Conservation (phyloP, 2,113 vertebrate species). For the Pseudopipra pipra region DNA sequence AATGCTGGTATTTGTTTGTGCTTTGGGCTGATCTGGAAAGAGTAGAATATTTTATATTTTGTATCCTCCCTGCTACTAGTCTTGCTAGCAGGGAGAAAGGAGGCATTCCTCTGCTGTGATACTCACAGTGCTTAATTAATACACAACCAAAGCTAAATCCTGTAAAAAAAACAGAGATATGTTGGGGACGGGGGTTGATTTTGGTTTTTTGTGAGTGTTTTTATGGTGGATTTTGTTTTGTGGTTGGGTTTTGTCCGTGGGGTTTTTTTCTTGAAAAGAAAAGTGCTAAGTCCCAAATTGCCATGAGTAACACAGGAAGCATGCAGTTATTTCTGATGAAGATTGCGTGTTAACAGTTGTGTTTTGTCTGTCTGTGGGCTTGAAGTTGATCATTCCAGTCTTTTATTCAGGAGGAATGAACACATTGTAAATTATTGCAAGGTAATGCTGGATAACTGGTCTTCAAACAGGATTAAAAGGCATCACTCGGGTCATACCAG, state of each 20-base stretch:
- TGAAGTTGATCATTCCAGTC: neutral
- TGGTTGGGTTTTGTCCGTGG: neutral
- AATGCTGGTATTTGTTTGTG: constrained; percentile 25
- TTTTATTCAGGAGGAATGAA: neutral
- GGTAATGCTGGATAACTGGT: neutral
- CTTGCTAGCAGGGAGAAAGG: constrained; percentile 24
- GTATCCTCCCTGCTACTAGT: neutral
- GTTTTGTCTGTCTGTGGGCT: neutral
- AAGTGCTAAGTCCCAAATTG: neutral
- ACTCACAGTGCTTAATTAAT: neutral
- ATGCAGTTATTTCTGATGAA: neutral
- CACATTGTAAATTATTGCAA: neutral
- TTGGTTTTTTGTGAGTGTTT: neutral
- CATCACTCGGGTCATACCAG: neutral
- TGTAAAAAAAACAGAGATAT: neutral
- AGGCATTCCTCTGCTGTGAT: neutral
- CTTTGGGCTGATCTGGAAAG: constrained; percentile 23
- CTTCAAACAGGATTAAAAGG: neutral
- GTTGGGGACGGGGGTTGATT: too few relatives aligned
- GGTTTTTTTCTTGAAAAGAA: neutral
- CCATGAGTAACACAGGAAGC: neutral
- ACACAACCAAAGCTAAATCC: neutral
- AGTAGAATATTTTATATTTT: neutral
- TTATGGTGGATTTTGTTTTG: neutral
- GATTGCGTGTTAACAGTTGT: neutral